These are phyloP conservation scores for Drosophila melanosoma DNA, from an alignment of 2,888 invertebrate species.

Conservation along the genomic window DNA sequence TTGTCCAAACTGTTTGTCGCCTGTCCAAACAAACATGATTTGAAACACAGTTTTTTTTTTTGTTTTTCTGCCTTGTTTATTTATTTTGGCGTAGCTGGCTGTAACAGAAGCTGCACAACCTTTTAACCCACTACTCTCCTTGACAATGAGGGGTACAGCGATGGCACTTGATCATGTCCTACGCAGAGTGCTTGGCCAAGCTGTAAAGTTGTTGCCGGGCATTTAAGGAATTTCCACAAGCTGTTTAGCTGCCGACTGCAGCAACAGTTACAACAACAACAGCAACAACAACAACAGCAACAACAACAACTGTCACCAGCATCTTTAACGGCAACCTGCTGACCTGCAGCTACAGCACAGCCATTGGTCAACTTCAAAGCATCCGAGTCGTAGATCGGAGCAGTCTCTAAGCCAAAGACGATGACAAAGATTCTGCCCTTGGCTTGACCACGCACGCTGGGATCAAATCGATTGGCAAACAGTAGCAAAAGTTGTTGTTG, in stretches of 20 bases:
- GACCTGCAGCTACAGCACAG: constrained; percentile 59
- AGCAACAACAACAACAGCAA: constrained; percentile 32
- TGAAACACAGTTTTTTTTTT: constrained; percentile 80
- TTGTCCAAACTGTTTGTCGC: constrained; percentile 85
- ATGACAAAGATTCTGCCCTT: constrained; percentile 50
- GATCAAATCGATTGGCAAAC: constrained; percentile 72
- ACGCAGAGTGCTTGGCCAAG: constrained; percentile 29
- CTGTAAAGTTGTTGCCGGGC: constrained; percentile 52
- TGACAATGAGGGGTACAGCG: constrained; percentile 8
- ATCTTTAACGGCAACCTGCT: constrained; percentile 71
- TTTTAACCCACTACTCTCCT: constrained; percentile 49
- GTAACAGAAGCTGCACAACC: constrained; percentile 67
- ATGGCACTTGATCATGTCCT: constrained; percentile 61
- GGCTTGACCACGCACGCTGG: constrained; percentile 48
- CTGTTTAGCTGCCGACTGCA: constrained; percentile 67
- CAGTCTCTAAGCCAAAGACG: constrained; percentile 5
- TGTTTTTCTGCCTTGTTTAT: constrained; percentile 39
- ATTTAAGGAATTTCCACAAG: constrained; percentile 83
- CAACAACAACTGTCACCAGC: constrained; percentile 50
- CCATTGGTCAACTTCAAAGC: constrained; percentile 69
- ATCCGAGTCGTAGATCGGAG: constrained; percentile 27
- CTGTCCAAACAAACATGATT: constrained; percentile 84
- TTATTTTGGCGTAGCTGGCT: constrained; percentile 23
- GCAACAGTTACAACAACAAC: constrained; percentile 36
- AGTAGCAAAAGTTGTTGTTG: constrained; percentile 62